Evolutionary conservation across 1,140 invertebrate genomes (phyloP).

Genomic region (Nasonia giraulti): DNA sequence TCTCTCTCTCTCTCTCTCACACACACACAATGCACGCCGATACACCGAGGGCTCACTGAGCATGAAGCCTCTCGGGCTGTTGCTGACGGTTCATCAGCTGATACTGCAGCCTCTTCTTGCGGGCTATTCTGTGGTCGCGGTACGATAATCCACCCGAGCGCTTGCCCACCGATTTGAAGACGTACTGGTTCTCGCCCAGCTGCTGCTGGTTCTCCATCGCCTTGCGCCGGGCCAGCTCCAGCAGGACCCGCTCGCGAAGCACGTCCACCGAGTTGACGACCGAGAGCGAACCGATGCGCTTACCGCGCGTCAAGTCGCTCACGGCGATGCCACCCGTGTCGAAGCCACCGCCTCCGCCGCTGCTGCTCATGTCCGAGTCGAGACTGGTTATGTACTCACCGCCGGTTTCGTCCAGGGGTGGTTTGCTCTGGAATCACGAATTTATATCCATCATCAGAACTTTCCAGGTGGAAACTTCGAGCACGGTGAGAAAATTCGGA

Average conservation of each 20-base stretch:
- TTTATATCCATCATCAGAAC: neutral
- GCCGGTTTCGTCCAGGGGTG: neutral
- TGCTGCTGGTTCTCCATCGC: slow-evolving; percentile 72
- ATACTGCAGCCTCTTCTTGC: neutral
- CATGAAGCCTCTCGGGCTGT: neutral
- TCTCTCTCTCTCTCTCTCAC: neutral
- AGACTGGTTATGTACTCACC: neutral
- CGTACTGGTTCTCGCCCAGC: slow-evolving; percentile 69
- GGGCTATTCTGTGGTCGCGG: neutral
- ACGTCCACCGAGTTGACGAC: slow-evolving; percentile 78
- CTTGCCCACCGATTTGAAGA: slow-evolving; percentile 68
- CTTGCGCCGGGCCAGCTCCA: slow-evolving; percentile 76
- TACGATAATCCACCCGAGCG: slow-evolving; percentile 53
- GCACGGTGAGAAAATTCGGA: no score
- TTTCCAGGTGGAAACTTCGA: no score
- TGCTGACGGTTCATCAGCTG: neutral
- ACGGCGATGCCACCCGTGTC: slow-evolving; percentile 40
- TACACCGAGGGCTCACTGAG: slow-evolving; percentile 2
- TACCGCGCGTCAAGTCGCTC: slow-evolving; percentile 55
- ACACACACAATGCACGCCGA: neutral
- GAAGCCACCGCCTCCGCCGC: slow-evolving; percentile 50
- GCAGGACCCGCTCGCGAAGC: slow-evolving; percentile 74
- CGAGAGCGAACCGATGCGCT: slow-evolving; percentile 74
- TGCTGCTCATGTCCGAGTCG: neutral
- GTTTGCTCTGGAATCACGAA: slow-evolving; percentile 9